phyloP scores from a whole-genome alignment of 2,797 vertebrate genomes.

The Myiothlypis chrysogaster region DNA sequence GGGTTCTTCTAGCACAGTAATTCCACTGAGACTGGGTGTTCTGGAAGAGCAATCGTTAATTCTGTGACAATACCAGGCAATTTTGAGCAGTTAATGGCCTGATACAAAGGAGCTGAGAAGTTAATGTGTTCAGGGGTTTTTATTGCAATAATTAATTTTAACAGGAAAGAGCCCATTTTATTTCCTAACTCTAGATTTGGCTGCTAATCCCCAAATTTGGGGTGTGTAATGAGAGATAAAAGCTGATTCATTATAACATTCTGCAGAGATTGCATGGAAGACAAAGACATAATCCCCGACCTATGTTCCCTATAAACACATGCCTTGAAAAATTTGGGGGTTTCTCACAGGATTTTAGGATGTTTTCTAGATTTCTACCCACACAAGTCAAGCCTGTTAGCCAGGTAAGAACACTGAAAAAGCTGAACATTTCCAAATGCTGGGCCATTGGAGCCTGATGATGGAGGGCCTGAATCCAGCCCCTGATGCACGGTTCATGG shows the following conservation, averaged over 20 bases:
- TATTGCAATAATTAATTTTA: neutral
- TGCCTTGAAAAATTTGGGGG: neutral
- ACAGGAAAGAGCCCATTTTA: neutral
- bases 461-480: neutral
- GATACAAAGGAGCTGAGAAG: neutral
- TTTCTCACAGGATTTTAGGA: neutral
- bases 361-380: neutral
- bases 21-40: neutral
- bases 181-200: neutral
- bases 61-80: neutral
- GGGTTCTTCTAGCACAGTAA: neutral
- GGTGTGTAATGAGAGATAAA: neutral
- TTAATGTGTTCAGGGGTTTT: neutral
- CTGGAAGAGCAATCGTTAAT: neutral
- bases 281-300: neutral
- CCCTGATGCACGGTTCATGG: neutral
- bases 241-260: neutral
- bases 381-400: neutral
- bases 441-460: neutral
- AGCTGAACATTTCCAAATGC: neutral
- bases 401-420: neutral
- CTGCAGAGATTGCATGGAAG: neutral
- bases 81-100: neutral
- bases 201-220: neutral
- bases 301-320: neutral